Conservation (phyloP, 35 echinoderm and acorn worm genomes). For the Heliocidaris erythrogramma region DNA sequence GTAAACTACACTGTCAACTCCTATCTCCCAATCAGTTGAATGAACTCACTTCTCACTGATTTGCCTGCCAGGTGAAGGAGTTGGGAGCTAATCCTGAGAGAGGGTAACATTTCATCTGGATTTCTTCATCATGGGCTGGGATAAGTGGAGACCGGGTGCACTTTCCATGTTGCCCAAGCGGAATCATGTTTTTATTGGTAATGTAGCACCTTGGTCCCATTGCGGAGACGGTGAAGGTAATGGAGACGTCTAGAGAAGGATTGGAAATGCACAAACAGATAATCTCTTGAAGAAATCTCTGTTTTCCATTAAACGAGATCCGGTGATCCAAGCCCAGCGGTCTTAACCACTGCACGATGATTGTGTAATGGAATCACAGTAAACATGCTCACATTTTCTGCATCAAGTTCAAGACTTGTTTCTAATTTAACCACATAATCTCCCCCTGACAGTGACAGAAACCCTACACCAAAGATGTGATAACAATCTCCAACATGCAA, state of each 20-base stretch:
- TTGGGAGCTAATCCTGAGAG: constrained; percentile 1
- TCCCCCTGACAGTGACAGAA: no score
- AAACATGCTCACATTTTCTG: not conserved
- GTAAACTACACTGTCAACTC: constrained; percentile 16
- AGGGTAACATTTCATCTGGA: not conserved
- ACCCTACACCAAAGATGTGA: no score
- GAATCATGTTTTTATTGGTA: not conserved
- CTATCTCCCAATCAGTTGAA: constrained; percentile 11
- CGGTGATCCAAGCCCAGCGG: not conserved
- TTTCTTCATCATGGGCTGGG: not conserved
- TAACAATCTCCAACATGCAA: no score
- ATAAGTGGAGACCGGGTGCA: not conserved
- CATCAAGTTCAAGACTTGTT: no score
- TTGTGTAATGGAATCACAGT: not conserved
- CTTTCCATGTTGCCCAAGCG: not conserved
- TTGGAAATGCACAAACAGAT: not conserved
- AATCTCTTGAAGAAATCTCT: not conserved
- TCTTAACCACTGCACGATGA: not conserved
- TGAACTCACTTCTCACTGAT: constrained; percentile 16
- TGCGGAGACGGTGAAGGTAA: not conserved
- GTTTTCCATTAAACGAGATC: not conserved
- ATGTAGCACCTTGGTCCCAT: not conserved
- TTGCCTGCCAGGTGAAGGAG: not conserved
- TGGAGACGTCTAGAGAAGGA: not conserved
- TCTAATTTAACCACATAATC: no score